Evolutionary conservation across 2,888 invertebrate genomes (phyloP), one percentile per base, ranked within the genome.

Genomic region (Melanotus villosus): DNA sequence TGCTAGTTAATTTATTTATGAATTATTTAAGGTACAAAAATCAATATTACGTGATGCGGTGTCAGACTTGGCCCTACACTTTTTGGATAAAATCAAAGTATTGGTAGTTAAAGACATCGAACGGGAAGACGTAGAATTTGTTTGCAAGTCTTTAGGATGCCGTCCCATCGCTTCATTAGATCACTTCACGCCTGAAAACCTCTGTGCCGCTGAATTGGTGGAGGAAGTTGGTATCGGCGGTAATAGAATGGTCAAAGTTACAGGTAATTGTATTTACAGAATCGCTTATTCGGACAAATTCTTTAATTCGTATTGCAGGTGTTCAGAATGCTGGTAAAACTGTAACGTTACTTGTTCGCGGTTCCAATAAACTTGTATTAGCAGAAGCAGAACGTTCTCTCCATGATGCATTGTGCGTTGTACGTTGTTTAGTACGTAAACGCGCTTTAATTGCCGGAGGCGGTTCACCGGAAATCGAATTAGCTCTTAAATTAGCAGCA

Each of bases 81-180:
- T 99, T 87, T 88, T 99, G 76, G 98, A 98, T 82, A 99, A 99
- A 88, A 96, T 99, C 84, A 99, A 99, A 85, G 97, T 98, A 62
- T 93, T 99, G 93, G 98, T 99, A 0, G 91, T 99, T 58, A 98
- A 97, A 85, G 99, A 99, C 82, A 91, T 99, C 65, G 99, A 99
- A 85, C 91, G 99, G 59, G 99, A 99, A 84, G 99, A 99, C 80
- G 95, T 99, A 76, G 97, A 99, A 81, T 99, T 98, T 85, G 92
- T 99, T 16, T 98, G 97, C 86, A 98, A 97, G 88, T 95, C 96
- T 4, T 86, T 98, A 21, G 93, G 93, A 19, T 98, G 98, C 83
- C 90, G 97, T 56, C 99, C 99, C 0, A 96, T 99, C 77, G 99
- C 99, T 3, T 98, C 98, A n/a, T 87, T 99, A 71, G 99, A 99